Percentiles rank a stretch among this genome's conserved stretches.
Evolutionary conservation across 2,113 vertebrate genomes (phyloP).

Genomic region (Ifrita kowaldi): DNA sequence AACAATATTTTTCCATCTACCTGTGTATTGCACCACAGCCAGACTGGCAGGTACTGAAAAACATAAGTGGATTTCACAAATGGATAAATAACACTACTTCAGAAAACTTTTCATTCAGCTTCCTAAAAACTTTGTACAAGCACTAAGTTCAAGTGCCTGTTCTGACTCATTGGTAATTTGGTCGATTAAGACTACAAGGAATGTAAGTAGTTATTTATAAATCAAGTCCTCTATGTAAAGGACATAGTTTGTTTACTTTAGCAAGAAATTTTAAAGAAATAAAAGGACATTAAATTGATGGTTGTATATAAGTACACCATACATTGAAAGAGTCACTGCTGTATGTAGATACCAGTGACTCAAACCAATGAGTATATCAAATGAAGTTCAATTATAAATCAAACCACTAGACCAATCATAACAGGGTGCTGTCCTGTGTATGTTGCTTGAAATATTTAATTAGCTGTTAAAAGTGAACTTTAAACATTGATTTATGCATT

Average conservation of each 20-base stretch:
- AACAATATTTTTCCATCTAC: neutral
- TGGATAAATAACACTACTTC: neutral
- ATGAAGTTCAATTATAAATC: neutral
- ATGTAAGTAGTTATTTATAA: neutral
- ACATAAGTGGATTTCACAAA: neutral
- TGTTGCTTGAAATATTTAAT: neutral
- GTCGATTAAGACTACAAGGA: neutral
- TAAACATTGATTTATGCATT: neutral
- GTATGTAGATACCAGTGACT: neutral
- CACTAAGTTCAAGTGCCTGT: neutral
- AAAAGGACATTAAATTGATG: neutral
- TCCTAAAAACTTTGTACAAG: neutral
- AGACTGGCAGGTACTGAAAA: neutral
- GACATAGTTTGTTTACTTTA: neutral
- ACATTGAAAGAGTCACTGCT: neutral
- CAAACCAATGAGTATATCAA: neutral
- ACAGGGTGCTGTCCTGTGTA: neutral
- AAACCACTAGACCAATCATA: neutral
- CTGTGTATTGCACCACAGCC: neutral
- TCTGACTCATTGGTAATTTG: neutral
- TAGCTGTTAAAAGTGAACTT: neutral
- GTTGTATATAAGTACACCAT: neutral
- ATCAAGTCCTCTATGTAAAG: neutral
- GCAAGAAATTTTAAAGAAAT: neutral
- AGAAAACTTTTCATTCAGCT: neutral